These are phyloP conservation scores for Pseudorhombus dupliciocellatus DNA, from an alignment of 2,113 vertebrate species.

Conservation along the genomic window DNA sequence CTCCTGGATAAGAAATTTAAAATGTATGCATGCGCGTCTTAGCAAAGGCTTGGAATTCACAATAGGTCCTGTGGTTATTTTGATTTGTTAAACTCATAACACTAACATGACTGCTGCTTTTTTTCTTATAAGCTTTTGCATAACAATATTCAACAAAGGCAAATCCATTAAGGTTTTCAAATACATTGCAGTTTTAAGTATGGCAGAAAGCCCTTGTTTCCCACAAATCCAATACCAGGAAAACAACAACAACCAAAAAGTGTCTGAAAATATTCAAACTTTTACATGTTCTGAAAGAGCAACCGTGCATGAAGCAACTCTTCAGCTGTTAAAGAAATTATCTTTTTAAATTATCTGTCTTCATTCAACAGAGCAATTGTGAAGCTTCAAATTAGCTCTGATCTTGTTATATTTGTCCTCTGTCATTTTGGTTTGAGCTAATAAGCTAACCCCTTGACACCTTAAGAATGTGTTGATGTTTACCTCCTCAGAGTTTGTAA, in stretches of 20 bases:
- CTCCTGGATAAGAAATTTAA: neutral
- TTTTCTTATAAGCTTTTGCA: neutral
- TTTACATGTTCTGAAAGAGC: neutral
- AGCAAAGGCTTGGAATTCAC: no score
- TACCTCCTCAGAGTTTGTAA: constrained; percentile 46
- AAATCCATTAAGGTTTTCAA: neutral
- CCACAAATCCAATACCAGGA: neutral
- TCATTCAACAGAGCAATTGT: neutral
- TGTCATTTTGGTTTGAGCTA: constrained; percentile 51
- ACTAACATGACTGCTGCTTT: neutral
- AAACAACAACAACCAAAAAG: neutral
- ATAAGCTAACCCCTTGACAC: constrained; percentile 58
- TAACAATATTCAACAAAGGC: neutral
- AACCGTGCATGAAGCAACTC: neutral
- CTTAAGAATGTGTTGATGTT: constrained; percentile 55
- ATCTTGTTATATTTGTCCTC: constrained; percentile 34
- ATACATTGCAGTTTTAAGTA: neutral
- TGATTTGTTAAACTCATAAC: no score
- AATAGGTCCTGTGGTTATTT: no score
- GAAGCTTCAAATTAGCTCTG: constrained; percentile 22
- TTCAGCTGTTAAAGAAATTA: neutral
- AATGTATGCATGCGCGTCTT: neutral
- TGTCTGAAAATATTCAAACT: neutral
- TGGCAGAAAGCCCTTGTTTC: constrained; percentile 1
- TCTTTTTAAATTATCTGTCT: neutral